phyloP scores from a whole-genome alignment of 2,888 invertebrate species.

The Myathropa florea region DNA sequence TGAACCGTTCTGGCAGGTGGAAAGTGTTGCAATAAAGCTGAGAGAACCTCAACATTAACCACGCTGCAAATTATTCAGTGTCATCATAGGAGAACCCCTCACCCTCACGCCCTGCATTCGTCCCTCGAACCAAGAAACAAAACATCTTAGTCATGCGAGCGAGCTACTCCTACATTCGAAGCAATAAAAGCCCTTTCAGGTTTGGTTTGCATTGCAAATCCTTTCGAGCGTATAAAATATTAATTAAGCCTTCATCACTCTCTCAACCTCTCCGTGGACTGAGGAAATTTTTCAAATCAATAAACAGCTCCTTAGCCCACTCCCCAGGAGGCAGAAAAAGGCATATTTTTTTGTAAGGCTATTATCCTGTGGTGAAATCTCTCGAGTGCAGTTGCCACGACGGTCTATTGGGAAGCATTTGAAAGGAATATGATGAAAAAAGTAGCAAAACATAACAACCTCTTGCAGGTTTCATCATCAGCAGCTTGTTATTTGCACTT shows the following conservation, averaged over 20 bases:
- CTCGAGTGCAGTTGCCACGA: constrained; percentile 52
- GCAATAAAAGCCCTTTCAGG: constrained; percentile 13
- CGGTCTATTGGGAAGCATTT: constrained; percentile 29
- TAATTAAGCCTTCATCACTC: constrained; percentile 22
- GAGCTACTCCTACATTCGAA: not conserved
- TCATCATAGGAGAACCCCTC: not conserved
- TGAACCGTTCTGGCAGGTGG: not conserved
- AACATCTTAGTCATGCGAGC: constrained; percentile 31
- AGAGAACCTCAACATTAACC: not conserved
- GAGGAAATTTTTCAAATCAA: constrained; percentile 51
- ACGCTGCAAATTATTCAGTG: not conserved
- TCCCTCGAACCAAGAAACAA: constrained; percentile 9
- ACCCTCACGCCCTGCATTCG: not conserved
- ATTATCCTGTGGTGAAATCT: constrained; percentile 48
- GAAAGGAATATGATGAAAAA: constrained; percentile 1
- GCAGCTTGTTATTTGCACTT: constrained; percentile 43
- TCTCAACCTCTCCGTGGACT: not conserved
- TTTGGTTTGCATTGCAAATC: constrained; percentile 20
- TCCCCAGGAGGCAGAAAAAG: not conserved
- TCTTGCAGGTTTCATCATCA: constrained; percentile 32
- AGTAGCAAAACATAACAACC: constrained; percentile 24
- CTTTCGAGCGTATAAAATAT: constrained; percentile 40
- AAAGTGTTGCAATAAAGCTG: not conserved
- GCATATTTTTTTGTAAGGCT: constrained; percentile 22
- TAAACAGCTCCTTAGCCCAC: constrained; percentile 39